A percentile compares a stretch with the other conserved stretches of the same genome.
These are phyloP conservation scores for Mya arenaria DNA, from an alignment of 1,140 invertebrate species.

Conservation along the genomic window DNA sequence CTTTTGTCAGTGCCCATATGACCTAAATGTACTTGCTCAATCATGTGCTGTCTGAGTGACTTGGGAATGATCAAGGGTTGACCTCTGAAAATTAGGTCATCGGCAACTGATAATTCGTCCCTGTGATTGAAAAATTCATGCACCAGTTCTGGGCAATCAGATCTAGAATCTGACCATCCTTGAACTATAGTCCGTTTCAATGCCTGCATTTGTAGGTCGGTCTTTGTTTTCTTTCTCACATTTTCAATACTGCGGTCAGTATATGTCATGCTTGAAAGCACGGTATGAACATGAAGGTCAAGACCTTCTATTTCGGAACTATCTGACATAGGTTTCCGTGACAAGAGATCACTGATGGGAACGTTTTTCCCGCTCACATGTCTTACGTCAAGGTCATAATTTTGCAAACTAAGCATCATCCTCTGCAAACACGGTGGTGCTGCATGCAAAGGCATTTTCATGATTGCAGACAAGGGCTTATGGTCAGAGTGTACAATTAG, in stretches of 20 bases:
- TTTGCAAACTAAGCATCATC: conserved; percentile 7
- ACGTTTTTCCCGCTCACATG: conserved; percentile 8
- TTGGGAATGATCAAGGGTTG: conserved; percentile 11
- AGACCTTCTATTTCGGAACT: neutral
- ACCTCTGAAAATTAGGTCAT: conserved; percentile 27
- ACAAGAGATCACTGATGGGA: conserved; percentile 9
- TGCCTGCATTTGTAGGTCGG: neutral
- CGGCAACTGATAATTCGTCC: conserved; percentile 3
- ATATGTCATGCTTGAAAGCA: neutral
- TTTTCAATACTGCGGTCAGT: neutral
- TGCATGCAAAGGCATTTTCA: conserved; percentile 6
- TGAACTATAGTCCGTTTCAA: neutral
- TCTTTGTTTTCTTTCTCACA: neutral
- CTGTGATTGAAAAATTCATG: neutral
- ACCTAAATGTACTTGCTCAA: conserved; percentile 49
- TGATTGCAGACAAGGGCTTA: conserved; percentile 9
- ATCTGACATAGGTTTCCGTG: conserved; percentile 7
- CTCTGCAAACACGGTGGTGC: neutral
- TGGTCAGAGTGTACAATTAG: conserved; percentile 17
- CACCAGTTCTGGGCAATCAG: neutral
- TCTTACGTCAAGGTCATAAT: neutral
- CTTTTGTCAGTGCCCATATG: conserved; percentile 62
- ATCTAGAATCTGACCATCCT: conserved; percentile 7
- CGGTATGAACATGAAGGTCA: neutral
- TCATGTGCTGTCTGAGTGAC: conserved; percentile 52